A percentile compares a stretch with the other conserved stretches of the same genome.
Conservation (phyloP, 2,888 invertebrate genomes). For the Scaptomyza cyrtandrae region DNA sequence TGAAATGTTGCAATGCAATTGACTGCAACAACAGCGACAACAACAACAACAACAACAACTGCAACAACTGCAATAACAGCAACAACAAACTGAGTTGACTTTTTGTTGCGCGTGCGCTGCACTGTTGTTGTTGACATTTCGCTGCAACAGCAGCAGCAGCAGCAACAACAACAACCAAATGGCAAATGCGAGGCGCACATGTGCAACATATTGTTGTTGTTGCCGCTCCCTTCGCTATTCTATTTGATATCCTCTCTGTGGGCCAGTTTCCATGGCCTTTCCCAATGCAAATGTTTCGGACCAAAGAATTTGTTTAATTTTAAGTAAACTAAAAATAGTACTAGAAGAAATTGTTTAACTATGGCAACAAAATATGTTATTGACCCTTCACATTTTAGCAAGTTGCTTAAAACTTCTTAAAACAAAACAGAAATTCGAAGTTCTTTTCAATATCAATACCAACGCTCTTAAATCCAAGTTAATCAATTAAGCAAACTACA, state of each 20-base stretch:
- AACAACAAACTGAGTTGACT: constrained; percentile 38
- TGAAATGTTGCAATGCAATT: constrained; percentile 79
- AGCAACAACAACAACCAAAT: constrained; percentile 23
- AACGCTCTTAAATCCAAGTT: no score
- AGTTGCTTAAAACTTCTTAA: no score
- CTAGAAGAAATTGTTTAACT: neutral
- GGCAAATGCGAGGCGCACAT: constrained; percentile 52
- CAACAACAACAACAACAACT: constrained; percentile 51
- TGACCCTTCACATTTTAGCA: no score
- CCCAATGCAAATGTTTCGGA: constrained; percentile 10
- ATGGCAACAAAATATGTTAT: neutral
- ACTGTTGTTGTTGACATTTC: constrained; percentile 76
- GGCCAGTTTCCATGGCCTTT: constrained; percentile 17
- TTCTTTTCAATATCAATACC: no score
- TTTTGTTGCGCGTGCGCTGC: constrained; percentile 73
- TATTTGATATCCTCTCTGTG: constrained; percentile 2
- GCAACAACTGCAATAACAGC: constrained; percentile 40
- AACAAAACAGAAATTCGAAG: no score
- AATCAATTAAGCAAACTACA: no score
- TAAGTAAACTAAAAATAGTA: neutral
- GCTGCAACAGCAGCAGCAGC: constrained; percentile 25
- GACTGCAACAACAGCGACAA: constrained; percentile 68
- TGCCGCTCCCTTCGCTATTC: constrained; percentile 18
- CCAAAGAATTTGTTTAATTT: constrained; percentile 4
- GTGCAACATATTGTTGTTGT: constrained; percentile 16